phyloP scores from a whole-genome alignment of 2,888 invertebrate species.

The Vanessa cardui region DNA sequence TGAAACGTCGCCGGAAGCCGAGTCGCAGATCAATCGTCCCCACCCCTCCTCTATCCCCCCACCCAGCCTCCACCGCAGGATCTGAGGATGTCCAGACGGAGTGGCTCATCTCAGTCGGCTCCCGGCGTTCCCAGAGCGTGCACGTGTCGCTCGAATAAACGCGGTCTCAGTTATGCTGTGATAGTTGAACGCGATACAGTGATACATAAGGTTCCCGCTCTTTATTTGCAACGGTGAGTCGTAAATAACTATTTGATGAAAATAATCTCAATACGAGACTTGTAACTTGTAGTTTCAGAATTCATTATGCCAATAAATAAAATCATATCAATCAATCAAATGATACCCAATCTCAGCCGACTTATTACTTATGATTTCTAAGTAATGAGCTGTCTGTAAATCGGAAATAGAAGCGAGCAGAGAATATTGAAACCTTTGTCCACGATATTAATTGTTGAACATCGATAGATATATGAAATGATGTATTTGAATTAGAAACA shows the following conservation, averaged over 20 bases:
- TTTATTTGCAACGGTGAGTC: constrained; percentile 36
- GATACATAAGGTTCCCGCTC: constrained; percentile 43
- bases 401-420: neutral
- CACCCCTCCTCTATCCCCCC: constrained; percentile 49
- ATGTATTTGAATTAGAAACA: neutral
- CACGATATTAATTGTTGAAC: neutral
- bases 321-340: neutral
- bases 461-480: neutral
- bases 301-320: neutral
- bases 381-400: neutral
- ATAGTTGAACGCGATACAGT: constrained; percentile 50
- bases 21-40: constrained; percentile 73
- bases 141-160: constrained; percentile 45
- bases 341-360: neutral
- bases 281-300: neutral
- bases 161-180: constrained; percentile 67
- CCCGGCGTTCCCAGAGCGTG: constrained; percentile 56
- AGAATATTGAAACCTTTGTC: neutral
- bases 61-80: constrained; percentile 44
- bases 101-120: constrained; percentile 59
- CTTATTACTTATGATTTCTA: constrained; percentile 5
- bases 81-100: constrained; percentile 57
- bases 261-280: neutral
- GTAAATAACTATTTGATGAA: neutral
- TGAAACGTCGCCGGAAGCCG: constrained; percentile 53